Base-by-base conservation (phyloP, 1,140 invertebrate species). In the Calycopis cecrops region DNA sequence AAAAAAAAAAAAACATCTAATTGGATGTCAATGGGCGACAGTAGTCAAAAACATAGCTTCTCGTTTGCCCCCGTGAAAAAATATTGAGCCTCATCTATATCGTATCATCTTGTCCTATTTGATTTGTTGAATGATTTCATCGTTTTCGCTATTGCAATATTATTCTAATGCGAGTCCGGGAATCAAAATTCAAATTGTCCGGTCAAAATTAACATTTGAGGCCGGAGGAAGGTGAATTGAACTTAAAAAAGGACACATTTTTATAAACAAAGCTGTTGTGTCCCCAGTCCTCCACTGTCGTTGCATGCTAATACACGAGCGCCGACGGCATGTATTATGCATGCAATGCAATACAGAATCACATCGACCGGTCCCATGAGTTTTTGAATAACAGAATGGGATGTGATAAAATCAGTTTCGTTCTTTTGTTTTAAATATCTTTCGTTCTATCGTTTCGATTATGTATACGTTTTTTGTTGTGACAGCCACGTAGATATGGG, bases 121-220 rank as follows among this genome's bases (percentile, higher is more conserved):
- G 35, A 50, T 50, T 50, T 50, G 34, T 28, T 50, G 33, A 50
- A 50, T 50, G 12, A 50, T 50, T 34, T 35, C 35, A 52, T 42
- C 17, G 21, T 52, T 52, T 21, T 12, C 18, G 18, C 38, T 42
- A 38, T 35, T 21, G 33, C 35, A 35, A 50, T 16, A 48, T 28
- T 50, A 42, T 42, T 52, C 35, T 42, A 14, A 50, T 28, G 37
- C 21, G 35, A 38, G 47, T 12, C 48, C 28, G 28, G 38, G 42
- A 48, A 12, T 28, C 16, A 40, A 34, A 38, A 59, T 59, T 51
- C 44, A 50, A 52, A 59, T n/a, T n/a, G n/a, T n/a, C n/a, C n/a
- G n/a, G n/a, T 28, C 16, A 40, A 34, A 38, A 59, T 59, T 51
- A 47, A 50, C 52, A 59, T 59, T 55, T 55, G 57, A 55, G 57